phyloP scores from a whole-genome alignment of 2,797 vertebrate species.

The Lepus oiostolus region DNA sequence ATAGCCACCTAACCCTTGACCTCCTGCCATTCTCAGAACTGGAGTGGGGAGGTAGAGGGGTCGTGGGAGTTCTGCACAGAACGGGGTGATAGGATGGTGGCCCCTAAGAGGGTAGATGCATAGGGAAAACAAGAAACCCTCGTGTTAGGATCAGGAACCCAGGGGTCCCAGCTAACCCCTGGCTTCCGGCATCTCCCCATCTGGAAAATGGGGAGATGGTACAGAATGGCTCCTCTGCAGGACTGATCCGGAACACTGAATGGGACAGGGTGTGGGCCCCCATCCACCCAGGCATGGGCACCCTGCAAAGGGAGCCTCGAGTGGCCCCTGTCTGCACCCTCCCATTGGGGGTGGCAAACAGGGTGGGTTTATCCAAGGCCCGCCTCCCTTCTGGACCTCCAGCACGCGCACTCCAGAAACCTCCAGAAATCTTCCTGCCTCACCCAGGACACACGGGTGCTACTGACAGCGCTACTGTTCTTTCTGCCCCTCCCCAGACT shows the following conservation, averaged over 20 bases:
- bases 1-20: background rate
- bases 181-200: background rate
- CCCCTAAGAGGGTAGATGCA: background rate
- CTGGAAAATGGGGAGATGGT: background rate
- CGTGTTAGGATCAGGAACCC: background rate
- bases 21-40: background rate
- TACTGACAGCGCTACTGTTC: background rate
- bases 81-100: too few species aligned
- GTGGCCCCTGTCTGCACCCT: background rate
- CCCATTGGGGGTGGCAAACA: background rate
- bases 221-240: background rate
- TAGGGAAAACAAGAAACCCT: background rate
- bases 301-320: background rate
- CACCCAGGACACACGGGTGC: background rate
- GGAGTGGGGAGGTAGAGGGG: background rate
- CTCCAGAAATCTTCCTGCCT: background rate
- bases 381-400: background rate
- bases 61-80: background rate
- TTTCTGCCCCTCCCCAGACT: background rate
- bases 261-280: too few species aligned
- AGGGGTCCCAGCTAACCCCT: too few species aligned
- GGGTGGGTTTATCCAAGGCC: background rate
- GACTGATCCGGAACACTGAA: background rate
- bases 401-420: background rate
- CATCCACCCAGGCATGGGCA: too few species aligned